phyloP scores from a whole-genome alignment of 2,113 vertebrate species.

The Gobius niger region DNA sequence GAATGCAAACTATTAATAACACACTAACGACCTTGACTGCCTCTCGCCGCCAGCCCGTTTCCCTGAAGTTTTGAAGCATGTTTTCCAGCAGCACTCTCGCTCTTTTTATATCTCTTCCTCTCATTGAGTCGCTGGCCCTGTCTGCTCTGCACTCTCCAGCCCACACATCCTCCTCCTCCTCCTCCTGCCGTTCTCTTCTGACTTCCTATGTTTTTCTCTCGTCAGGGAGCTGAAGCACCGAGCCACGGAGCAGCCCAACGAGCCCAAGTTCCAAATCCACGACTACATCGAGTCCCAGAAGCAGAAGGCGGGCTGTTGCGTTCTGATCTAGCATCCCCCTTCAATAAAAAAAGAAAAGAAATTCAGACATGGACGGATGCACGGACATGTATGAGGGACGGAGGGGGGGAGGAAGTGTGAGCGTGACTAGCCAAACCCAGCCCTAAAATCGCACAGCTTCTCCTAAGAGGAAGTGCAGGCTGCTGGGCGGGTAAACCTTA shows the following conservation, averaged over 20 bases:
- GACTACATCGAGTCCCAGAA: constrained; percentile 92
- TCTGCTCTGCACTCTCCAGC: constrained; percentile 52
- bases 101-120: constrained; percentile 29
- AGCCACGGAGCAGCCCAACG: constrained; percentile 70
- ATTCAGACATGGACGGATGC: constrained; percentile 4
- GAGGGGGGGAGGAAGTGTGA: neutral
- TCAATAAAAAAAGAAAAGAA: constrained; percentile 2
- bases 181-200: constrained; percentile 11
- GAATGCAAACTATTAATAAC: too few relatives aligned
- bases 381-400: neutral
- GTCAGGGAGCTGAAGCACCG: constrained; percentile 91
- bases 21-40: neutral
- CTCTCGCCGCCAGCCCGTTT: neutral
- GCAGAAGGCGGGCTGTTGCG: constrained; percentile 87
- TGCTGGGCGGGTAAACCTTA: constrained; percentile 44
- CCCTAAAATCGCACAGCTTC: constrained; percentile 28
- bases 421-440: constrained; percentile 47
- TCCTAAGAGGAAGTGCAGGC: constrained; percentile 47
- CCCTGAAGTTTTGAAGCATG: constrained; percentile 22
- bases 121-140: constrained; percentile 45
- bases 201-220: constrained; percentile 42
- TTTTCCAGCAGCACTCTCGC: constrained; percentile 12
- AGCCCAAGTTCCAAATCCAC: constrained; percentile 92
- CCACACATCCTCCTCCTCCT: constrained; percentile 58
- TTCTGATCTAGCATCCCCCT: constrained; percentile 70